Conservation (phyloP, 2,797 vertebrate species). For the Phaenicophaeus curvirostris region DNA sequence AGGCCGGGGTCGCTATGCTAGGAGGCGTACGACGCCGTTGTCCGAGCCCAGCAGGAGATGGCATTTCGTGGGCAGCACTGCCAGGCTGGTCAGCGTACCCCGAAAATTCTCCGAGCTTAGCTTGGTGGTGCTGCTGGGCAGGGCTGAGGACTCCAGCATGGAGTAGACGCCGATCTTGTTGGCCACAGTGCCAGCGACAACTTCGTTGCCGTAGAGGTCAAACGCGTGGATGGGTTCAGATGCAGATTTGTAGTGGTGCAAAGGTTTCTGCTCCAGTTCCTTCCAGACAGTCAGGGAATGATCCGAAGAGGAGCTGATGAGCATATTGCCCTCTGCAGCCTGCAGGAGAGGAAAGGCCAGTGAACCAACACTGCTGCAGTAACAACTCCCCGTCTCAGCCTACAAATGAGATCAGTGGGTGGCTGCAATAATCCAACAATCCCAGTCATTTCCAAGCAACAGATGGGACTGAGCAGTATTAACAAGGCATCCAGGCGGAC, state of each 20-base stretch:
- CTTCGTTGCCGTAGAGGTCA: constrained; percentile 90
- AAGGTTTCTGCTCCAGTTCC: constrained; percentile 93
- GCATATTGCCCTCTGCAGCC: constrained; percentile 91
- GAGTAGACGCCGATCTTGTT: constrained; percentile 98
- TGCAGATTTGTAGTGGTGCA: constrained; percentile 91
- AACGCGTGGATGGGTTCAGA: constrained; percentile 95
- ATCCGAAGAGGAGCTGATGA: constrained; percentile 95
- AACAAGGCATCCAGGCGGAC: neutral
- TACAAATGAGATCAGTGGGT: neutral
- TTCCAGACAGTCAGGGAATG: constrained; percentile 95
- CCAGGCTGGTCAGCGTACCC: constrained; percentile 94
- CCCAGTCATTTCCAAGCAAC: neutral
- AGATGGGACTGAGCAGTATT: neutral
- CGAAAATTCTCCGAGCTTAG: constrained; percentile 98
- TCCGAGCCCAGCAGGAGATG: constrained; percentile 96
- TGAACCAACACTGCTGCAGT: neutral
- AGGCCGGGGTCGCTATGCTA: constrained; percentile 78
- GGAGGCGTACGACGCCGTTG: constrained; percentile 90
- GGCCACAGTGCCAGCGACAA: constrained; percentile 92
- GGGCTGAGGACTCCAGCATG: constrained; percentile 87
- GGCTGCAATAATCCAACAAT: neutral
- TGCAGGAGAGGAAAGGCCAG: constrained; percentile 63
- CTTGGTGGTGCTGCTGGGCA: constrained; percentile 88
- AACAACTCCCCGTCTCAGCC: neutral
- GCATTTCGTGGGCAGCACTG: constrained; percentile 93